Base-by-base conservation (phyloP, 2,888 invertebrate genomes). In the Lasioglossum lativentre region DNA sequence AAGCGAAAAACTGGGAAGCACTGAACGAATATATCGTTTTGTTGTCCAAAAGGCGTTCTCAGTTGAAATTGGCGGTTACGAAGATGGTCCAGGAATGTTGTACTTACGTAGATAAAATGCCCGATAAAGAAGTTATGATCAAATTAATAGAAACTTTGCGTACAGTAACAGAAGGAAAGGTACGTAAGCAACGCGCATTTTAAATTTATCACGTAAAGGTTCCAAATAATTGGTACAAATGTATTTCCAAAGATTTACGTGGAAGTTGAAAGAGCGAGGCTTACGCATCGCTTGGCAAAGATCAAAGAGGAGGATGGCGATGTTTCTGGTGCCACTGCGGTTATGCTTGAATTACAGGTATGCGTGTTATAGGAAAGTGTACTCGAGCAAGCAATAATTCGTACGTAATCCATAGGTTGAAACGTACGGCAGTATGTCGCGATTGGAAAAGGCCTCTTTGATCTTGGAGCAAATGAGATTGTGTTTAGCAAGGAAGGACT, bases 401-500 rank as follows among this genome's bases (percentile, higher is more conserved):
- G 38, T 75, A 75, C 1, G 3, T n/a, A 59, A 74, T 56, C 16
- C n/a, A 5, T 10, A 94, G 94, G 97, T 98, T 16, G 99, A 99
- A 95, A 99, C 99, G 0, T 99, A 99, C 94, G 99, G 99, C 5
- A 99, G 99, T 0, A 99, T 99, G 99, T 99, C 99, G 88, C 98
- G 99, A 94, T 96, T 98, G 80, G 99, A 99, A 95, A 99, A 99
- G 96, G 98, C 99, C 2, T 99, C 99, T 93, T 96, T 99, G 66
- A 99, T 99, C 90, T 95, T 99, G 90, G 99, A 99, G 95, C 99
- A 99, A 95, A 99, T 99, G 99, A 97, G 99, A 82, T 96, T 99
- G 14, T 99, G 99, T 94, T 96, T 99, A 78, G 98, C 98, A 0
- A 99, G 98, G 93, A 98, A 99, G 93, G 99, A 99, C 95, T 99